These are phyloP conservation scores for Triplophysa dalaica DNA, from an alignment of 2,113 vertebrate species.

Conservation along the genomic window DNA sequence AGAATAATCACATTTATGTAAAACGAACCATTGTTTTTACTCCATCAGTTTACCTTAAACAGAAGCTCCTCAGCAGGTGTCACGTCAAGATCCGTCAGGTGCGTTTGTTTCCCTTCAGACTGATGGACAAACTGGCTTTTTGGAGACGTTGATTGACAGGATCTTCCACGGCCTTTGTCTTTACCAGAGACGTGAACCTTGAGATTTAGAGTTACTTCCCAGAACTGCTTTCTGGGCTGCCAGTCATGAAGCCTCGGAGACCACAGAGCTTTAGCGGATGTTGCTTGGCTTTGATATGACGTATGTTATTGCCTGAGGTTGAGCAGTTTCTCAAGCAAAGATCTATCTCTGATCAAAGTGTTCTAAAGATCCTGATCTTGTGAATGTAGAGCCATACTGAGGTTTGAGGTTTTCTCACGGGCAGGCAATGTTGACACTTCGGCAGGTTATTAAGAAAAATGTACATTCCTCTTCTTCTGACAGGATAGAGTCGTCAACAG, in stretches of 20 bases:
- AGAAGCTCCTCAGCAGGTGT: neutral
- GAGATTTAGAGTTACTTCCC: neutral
- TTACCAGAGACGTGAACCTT: neutral
- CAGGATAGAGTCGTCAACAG: neutral
- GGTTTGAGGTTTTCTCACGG: constrained; percentile 12
- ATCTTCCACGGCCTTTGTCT: neutral
- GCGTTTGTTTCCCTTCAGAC: constrained; percentile 11
- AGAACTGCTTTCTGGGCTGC: neutral
- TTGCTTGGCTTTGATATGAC: constrained; percentile 6
- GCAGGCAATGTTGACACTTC: neutral
- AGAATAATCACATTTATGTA: neutral
- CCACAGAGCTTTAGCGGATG: constrained; percentile 15
- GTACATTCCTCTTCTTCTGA: neutral
- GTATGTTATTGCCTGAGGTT: constrained; percentile 8
- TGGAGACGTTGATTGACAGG: neutral
- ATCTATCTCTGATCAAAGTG: neutral
- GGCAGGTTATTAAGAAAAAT: neutral
- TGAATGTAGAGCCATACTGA: neutral
- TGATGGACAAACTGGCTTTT: neutral
- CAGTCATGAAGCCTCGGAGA: constrained; percentile 16
- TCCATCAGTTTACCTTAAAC: neutral
- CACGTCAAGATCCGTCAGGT: constrained; percentile 7
- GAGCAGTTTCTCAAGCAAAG: constrained; percentile 14
- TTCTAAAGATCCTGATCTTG: neutral
- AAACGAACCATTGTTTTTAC: neutral